Conservation (phyloP, 2,888 invertebrate species). For the Pandemis heparana region DNA sequence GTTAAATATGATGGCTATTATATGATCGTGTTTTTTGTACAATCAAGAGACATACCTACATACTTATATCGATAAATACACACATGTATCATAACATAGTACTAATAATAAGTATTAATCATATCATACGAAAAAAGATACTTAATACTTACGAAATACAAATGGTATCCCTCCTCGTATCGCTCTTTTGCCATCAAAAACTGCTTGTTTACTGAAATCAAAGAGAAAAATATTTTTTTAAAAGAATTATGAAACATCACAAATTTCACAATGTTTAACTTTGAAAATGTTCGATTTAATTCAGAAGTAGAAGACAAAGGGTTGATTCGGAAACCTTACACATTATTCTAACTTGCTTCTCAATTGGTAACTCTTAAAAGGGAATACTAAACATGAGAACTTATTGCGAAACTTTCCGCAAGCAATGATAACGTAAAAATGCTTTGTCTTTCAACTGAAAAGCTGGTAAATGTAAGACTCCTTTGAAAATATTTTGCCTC, state of each 20-base stretch:
- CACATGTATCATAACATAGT: neutral
- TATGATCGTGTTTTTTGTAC: too few species aligned
- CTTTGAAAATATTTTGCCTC: neutral
- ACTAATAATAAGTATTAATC: too few species aligned
- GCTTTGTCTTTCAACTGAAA: neutral
- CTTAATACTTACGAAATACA: conserved; percentile 95
- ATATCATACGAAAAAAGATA: neutral
- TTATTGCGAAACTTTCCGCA: neutral
- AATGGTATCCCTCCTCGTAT: conserved; percentile 98
- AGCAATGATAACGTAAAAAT: neutral
- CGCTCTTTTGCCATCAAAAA: conserved; percentile 98
- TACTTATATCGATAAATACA: too few species aligned
- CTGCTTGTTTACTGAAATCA: conserved; percentile 94
- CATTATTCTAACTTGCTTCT: neutral
- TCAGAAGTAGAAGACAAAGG: too few species aligned
- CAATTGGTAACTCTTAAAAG: neutral
- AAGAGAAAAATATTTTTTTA: conserved; percentile 51
- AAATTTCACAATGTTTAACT: neutral
- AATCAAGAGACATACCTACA: too few species aligned
- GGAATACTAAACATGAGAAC: neutral
- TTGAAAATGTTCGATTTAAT: neutral
- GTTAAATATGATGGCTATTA: too few species aligned
- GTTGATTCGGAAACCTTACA: neutral
- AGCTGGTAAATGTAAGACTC: neutral
- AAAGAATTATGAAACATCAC: conserved; percentile 45